Evolutionary conservation across 2,797 vertebrate species (phyloP).

Genomic region (Acropternis orthonyx): DNA sequence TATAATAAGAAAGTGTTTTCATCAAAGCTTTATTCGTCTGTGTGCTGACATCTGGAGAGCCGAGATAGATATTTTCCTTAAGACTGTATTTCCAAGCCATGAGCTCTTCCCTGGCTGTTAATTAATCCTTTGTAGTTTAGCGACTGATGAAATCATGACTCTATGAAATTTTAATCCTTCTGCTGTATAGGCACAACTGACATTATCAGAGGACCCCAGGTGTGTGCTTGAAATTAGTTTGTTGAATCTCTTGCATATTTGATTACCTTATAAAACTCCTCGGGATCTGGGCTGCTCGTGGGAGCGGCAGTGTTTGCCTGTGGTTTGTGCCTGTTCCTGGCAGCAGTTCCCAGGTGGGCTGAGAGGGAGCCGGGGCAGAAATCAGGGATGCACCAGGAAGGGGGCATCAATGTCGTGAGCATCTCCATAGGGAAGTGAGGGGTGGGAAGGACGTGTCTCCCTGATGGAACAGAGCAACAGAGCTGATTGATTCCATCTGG

Average conservation of each 20-base stretch:
- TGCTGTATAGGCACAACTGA: conserved; percentile 43
- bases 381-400: background rate
- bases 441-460: background rate
- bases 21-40: conserved; percentile 57
- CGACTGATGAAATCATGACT: conserved; percentile 81
- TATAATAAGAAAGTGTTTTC: conserved; percentile 49
- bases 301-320: background rate
- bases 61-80: conserved; percentile 74
- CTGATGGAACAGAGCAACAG: background rate
- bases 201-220: conserved; percentile 83
- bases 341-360: background rate
- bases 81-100: conserved; percentile 60
- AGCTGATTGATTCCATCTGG: background rate
- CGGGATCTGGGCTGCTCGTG: conserved; percentile 15
- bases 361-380: background rate
- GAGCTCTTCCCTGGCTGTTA: conserved; percentile 80
- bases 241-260: conserved; percentile 85
- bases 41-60: conserved; percentile 71
- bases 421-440: background rate
- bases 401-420: background rate
- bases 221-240: conserved; percentile 78
- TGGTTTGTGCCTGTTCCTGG: background rate
- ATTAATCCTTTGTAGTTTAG: conserved; percentile 91
- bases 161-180: conserved; percentile 78
- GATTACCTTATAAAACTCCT: conserved; percentile 81